phyloP scores from a whole-genome alignment of 1,140 invertebrate genomes.

The Grapholita molesta region DNA sequence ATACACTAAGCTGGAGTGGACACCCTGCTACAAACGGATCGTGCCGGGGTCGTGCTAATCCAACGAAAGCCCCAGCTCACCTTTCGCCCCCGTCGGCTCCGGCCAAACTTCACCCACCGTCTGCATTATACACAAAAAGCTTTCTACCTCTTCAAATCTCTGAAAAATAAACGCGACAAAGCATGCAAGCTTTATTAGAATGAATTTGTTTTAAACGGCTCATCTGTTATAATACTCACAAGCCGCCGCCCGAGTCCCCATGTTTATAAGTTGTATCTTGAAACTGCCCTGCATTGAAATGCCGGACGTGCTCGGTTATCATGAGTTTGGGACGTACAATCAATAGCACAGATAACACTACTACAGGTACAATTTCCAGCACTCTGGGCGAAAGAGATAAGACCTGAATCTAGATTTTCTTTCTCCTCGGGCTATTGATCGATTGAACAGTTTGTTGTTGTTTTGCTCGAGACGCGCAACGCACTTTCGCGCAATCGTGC shows the following conservation, averaged over 20 bases:
- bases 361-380: conserved; percentile 38
- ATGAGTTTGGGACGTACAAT: conserved; percentile 34
- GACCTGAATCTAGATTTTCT: conserved; percentile 70
- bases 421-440: conserved; percentile 69
- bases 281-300: conserved; percentile 78
- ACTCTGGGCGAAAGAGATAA: conserved; percentile 67
- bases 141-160: conserved; percentile 57
- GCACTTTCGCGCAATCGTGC: conserved; percentile 15
- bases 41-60: conserved; percentile 25
- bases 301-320: conserved; percentile 44
- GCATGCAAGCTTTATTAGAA: conserved; percentile 47
- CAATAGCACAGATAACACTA: conserved; percentile 55
- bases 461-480: neutral
- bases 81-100: conserved; percentile 68
- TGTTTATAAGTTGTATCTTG: conserved; percentile 84
- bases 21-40: conserved; percentile 13
- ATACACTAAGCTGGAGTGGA: neutral
- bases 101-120: conserved; percentile 58
- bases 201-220: conserved; percentile 21
- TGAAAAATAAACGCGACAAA: conserved; percentile 74
- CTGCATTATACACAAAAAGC: conserved; percentile 75
- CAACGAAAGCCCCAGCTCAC: conserved; percentile 60
- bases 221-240: conserved; percentile 78
- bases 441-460: conserved; percentile 19
- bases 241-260: conserved; percentile 86